Evolutionary conservation across 2,113 vertebrate species (phyloP), one percentile per base, ranked within the genome.

Genomic region (Struthio camelus): DNA sequence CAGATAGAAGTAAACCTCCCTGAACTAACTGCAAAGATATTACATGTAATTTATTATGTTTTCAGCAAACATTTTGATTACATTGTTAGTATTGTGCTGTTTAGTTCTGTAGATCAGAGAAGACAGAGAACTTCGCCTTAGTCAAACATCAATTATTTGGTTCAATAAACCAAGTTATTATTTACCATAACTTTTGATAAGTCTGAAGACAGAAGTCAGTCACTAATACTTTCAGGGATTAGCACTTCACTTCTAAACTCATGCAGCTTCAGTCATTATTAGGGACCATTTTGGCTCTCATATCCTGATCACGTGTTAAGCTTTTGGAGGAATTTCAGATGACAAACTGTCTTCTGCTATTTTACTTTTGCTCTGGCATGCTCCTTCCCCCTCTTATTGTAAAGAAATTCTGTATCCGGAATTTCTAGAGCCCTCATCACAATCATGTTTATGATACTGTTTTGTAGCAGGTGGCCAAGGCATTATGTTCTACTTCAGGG

Each of bases 361-460:
- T 67, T 50, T 91, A 20, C 80, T 27, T 61, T 64, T 64, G 87
- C 66, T 88, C 64, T 89, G 61, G 59, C 61, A 81, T 0, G 0
- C 61, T 91, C 61, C 64, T 34, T 40, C 34, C 44, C 40, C 0
- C 36, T 40, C 36, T 38, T 14, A 25, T 16, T 13, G 38, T 65
- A 30, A 40, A 38, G 14, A 14, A 65, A 40, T 65, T 65, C 62
- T 58, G 0, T 19, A 64, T 44, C 79, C 36, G 44, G 62, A 17
- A 44, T 38, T 36, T 59, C 54, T 17, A 76, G 38, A 54, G 10
- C 42, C 56, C 59, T n/a, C 17, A 28, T 25, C 61, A 46, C 50
- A 18, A 5, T 12, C 4, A 2, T 0, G 0, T 6, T 80, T 1
- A 0, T 44, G 75, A 13, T 50, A 44, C 5, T 1, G 3, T 17